Evolutionary conservation across 2,888 invertebrate genomes (phyloP), one percentile per base, ranked within the genome.

Genomic region (Clitarchus hookeri): DNA sequence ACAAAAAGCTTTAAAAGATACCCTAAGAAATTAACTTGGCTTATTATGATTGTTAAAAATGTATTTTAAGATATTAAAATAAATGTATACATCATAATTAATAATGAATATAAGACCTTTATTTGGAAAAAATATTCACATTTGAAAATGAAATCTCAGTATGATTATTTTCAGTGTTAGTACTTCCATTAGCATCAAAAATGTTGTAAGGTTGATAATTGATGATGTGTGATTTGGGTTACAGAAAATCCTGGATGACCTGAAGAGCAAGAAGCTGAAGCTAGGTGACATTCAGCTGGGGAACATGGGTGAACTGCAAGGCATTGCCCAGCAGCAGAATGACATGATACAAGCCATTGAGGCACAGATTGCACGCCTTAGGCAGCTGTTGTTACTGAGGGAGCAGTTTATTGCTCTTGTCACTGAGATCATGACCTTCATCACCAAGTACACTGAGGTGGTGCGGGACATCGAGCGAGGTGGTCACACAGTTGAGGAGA

Each of bases 331-430:
- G 0, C 96, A 97, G 90, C 97, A 98, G 91, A 97, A 98, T 89
- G 97, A 98, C 89, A 92, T 98, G 85, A 96, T 97, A 89, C 95
- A 95, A 89, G 94, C 95, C 6, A 96, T 98, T 87, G 97, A 98
- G 92, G 96, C 97, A 88, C 97, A 97, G 91, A 95, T 97, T 88
- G 95, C 96, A 0, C 95, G 94, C 91, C 92, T 98, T 12, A 94
- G 96, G 88, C 96, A 97, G 89, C 92, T 98, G 0, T 91, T 98
- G 23, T 91, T 96, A 3, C 91, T 98, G 16, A 94, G 98, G 23
- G 98, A 98, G 90, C 98, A 98, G 90, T 98, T 97, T 91, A 95
- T 97, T 85, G 95, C 96, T 0, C 92, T 98, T 8, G 95, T 98
- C 11, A 96, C 96, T 84, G 97, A 98, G 91, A 97, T 98, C 44